Conservation (phyloP, 2,797 vertebrate species). For the Scyliorhinus canicula region DNA sequence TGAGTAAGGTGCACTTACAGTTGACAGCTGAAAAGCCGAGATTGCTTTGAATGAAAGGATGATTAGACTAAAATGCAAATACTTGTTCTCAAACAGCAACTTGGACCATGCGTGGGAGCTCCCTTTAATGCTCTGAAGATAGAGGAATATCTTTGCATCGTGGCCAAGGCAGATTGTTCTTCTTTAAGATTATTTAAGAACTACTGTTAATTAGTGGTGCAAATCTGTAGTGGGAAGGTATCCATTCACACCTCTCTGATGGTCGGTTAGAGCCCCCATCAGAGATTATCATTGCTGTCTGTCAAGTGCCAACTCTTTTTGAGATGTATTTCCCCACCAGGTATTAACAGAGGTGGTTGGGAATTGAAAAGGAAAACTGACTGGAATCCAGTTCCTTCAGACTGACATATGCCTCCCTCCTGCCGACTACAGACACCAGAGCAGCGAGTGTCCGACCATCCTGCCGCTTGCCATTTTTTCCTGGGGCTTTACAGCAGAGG, state of each 20-base stretch:
- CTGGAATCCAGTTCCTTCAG: constrained; percentile 28
- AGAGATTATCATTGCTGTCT: constrained; percentile 32
- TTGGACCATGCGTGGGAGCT: not conserved
- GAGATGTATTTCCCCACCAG: constrained; percentile 28
- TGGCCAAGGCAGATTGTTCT: not conserved
- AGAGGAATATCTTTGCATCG: not conserved
- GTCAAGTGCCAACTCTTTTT: constrained; percentile 27
- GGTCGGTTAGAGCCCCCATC: constrained; percentile 18
- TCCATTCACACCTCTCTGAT: constrained; percentile 36
- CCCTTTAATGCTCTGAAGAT: not conserved
- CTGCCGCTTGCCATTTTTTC: not conserved
- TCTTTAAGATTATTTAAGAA: not conserved
- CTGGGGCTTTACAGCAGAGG: not conserved
- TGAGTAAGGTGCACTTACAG: not conserved
- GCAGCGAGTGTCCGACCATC: not conserved
- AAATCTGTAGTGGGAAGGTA: constrained; percentile 16
- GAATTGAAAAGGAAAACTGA: not conserved
- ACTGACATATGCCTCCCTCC: constrained; percentile 35
- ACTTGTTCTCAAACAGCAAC: not conserved
- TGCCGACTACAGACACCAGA: not conserved
- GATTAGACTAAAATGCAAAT: not conserved
- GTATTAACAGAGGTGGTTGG: constrained; percentile 16
- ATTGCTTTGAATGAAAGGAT: not conserved
- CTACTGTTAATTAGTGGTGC: constrained; percentile 34
- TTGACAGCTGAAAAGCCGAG: not conserved